Base-by-base conservation (phyloP, 2,888 invertebrate genomes). In the Scelioninae gen. 1 region DNA sequence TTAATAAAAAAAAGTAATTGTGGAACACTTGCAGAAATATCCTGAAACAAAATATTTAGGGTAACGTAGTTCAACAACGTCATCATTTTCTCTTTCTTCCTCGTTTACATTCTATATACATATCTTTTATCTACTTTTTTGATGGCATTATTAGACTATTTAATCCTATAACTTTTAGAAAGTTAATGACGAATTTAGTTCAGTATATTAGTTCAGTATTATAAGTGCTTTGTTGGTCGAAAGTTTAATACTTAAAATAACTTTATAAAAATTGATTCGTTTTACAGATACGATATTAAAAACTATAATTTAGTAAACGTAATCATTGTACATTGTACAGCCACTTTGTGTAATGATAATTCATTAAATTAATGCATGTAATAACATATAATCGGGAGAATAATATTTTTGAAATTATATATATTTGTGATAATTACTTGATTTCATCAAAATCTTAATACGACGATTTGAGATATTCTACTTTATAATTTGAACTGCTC, bases 281-380 rank as follows among this genome's bases (percentile, higher is more conserved):
- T 7, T 34, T 34, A 38, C 1, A 38, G 9, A 4, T 9, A 38
- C 8, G 8, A 38, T 38, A 4, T 5, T 62, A 62, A 62, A 45
- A 47, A 62, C 62, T 47, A 47, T 62, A 62, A 62, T 62, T 13
- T 31, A 4, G 23, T 23, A 13, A 10, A 23, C 10, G 29, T 49
- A 63, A 63, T 63, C 11, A 11, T 38, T 16, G 34, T 31, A 60
- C 10, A 43, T 60, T 16, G 7, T 10, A 49, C 6, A 6, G 15
- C 11, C 13, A 40, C 13, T 15, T 49, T 32, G 16, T 23, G 16
- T 63, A 63, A 63, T 49, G 34, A 10, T 34, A 49, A 49, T 49
- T 16, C 34, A 63, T 63, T 49, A 49, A 16, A 9, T 47, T 63
- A 49, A 63, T 63, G 11, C 16, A 10, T 49, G 32, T 49, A 49